Conservation (phyloP, 2,113 vertebrate species). For the Halcyon malimbica region DNA sequence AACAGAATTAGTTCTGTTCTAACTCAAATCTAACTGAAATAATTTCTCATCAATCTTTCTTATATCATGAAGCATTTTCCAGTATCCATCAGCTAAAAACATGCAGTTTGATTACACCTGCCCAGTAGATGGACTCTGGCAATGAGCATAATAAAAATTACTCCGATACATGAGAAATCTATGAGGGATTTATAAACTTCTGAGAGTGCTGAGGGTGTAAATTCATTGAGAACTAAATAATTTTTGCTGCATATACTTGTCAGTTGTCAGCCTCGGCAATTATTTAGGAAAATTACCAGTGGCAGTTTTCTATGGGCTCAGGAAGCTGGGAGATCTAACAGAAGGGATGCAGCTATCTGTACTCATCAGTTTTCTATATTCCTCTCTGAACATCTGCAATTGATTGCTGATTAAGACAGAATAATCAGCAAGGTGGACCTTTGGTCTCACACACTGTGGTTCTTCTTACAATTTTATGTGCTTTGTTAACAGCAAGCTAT, state of each 20-base stretch:
- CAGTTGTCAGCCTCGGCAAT: not conserved
- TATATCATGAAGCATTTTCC: not conserved
- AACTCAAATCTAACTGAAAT: not conserved
- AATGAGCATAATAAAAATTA: not conserved
- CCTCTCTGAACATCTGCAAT: not conserved
- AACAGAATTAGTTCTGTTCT: not conserved
- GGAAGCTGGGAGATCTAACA: not conserved
- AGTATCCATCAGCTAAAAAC: not conserved
- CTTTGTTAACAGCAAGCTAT: not conserved
- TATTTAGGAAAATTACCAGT: not conserved
- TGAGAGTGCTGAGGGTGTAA: not conserved
- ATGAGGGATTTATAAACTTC: not conserved
- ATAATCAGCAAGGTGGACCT: not conserved
- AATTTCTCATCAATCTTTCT: not conserved
- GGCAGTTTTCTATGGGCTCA: not conserved
- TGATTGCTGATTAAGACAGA: not conserved
- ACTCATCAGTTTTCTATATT: not conserved
- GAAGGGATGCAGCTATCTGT: not conserved
- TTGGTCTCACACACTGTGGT: not conserved
- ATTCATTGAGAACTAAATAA: not conserved
- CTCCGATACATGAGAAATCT: not conserved
- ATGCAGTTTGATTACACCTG: not conserved
- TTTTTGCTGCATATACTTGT: not conserved
- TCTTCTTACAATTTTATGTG: not conserved
- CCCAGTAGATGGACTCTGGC: not conserved